Conservation (phyloP, 2,888 invertebrate genomes). For the Iphiclides podalirius region DNA sequence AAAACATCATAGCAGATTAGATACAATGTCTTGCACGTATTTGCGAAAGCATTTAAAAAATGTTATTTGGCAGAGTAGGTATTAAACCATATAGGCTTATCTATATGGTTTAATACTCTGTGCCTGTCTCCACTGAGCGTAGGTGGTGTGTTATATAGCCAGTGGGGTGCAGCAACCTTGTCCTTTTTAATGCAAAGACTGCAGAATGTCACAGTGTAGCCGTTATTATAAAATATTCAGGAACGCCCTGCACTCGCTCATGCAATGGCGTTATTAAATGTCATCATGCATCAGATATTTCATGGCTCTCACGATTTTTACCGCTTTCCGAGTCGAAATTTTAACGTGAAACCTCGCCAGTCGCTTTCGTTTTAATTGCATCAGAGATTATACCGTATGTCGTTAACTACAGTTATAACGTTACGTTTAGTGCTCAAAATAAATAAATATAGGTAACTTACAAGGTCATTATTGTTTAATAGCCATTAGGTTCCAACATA, state of each 20-base stretch:
- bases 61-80: too few species aligned
- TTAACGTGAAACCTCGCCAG: background rate
- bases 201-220: constrained; percentile 20
- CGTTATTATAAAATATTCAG: constrained; percentile 20
- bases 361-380: constrained; percentile 4
- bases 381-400: constrained; percentile 11
- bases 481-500: too few species aligned
- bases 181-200: constrained; percentile 37
- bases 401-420: too few species aligned
- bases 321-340: constrained; percentile 3
- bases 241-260: constrained; percentile 17
- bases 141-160: constrained; percentile 26
- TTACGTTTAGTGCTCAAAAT: too few species aligned
- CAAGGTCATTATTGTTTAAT: too few species aligned
- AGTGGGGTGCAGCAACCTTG: constrained; percentile 35
- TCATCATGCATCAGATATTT: constrained; percentile 19
- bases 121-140: too few species aligned
- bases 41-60: too few species aligned
- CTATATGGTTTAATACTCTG: too few species aligned
- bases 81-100: too few species aligned
- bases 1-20: too few species aligned
- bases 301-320: constrained; percentile 11
- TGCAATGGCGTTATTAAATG: constrained; percentile 23
- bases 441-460: background rate
- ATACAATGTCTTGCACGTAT: too few species aligned